Percentiles rank a stretch among this genome's conserved stretches.
Conservation (phyloP, 2,113 vertebrate species). For the Rhipidura dahli region DNA sequence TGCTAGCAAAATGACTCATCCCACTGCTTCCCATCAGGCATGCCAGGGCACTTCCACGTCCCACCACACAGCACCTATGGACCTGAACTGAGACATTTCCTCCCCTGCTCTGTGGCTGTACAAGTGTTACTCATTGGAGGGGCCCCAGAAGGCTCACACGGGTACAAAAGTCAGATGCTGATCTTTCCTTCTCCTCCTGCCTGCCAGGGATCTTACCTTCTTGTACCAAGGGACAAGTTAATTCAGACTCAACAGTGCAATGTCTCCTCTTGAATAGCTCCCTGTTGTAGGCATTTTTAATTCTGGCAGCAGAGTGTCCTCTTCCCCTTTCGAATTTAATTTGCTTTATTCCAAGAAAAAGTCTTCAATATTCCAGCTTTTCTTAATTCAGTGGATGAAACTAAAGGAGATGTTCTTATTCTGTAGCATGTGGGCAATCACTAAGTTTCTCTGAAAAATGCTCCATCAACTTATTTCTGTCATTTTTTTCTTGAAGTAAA, state of each 20-base stretch:
- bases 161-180: not conserved
- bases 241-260: not conserved
- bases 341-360: not conserved
- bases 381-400: not conserved
- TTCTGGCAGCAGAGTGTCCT: not conserved
- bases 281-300: not conserved
- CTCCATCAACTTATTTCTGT: not conserved
- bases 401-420: not conserved
- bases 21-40: not conserved
- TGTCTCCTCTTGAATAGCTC: not conserved
- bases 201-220: not conserved
- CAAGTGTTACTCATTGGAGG: not conserved
- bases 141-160: not conserved
- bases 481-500: not conserved
- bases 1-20: not conserved
- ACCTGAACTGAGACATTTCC: not conserved
- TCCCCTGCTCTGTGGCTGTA: not conserved
- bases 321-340: not conserved
- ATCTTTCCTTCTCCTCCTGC: not conserved
- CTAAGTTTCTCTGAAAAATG: not conserved
- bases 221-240: not conserved
- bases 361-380: not conserved
- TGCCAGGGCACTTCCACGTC: not conserved
- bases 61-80: not conserved
- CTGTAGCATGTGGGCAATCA: not conserved